Evolutionary conservation across 1,140 invertebrate species (phyloP).

Genomic region (Macrosteles quadrilineatus): DNA sequence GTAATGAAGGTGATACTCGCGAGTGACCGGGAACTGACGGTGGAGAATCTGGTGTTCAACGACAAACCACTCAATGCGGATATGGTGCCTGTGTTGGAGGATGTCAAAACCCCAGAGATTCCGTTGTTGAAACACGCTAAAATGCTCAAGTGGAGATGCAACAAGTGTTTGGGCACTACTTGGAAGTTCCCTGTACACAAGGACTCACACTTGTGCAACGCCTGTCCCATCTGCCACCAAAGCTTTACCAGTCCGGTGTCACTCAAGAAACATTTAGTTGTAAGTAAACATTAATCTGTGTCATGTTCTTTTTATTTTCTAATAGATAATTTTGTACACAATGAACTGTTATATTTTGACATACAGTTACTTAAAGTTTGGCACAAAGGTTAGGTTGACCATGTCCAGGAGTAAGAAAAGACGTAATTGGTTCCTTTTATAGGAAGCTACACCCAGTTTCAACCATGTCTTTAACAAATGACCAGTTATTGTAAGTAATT

Average conservation of each 20-base stretch:
- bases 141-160: conserved; percentile 9
- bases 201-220: background rate
- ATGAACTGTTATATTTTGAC: no score
- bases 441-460: no score
- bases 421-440: no score
- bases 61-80: background rate
- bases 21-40: background rate
- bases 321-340: no score
- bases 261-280: background rate
- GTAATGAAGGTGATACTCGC: conserved; percentile 10
- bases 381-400: no score
- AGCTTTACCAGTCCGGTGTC: background rate
- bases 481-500: no score
- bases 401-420: no score
- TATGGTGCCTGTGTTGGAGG: conserved; percentile 8
- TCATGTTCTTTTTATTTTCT: no score
- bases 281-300: background rate
- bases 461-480: no score
- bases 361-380: no score
- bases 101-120: conserved; percentile 2
- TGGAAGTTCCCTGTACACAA: conserved; percentile 1
- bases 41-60: conserved; percentile 17
- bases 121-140: conserved; percentile 5
- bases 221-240: conserved; percentile 4
- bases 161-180: background rate